Conservation (phyloP, 1,140 invertebrate species). For the Neotoxoptera formosana region DNA sequence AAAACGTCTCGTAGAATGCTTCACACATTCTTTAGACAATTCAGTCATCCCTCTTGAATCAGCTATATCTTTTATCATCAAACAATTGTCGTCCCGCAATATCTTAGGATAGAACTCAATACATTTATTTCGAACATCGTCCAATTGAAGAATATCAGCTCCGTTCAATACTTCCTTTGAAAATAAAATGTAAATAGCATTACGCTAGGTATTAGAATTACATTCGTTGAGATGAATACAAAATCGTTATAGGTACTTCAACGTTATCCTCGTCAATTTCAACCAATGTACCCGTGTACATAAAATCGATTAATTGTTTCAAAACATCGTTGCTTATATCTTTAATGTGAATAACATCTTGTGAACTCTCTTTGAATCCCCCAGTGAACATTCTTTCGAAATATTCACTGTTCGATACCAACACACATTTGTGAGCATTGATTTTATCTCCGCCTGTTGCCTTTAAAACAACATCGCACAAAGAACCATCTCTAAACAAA, state of each 20-base stretch:
- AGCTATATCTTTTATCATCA: background rate
- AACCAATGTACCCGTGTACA: background rate
- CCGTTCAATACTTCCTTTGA: background rate
- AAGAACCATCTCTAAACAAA: background rate
- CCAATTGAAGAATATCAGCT: background rate
- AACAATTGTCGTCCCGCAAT: background rate
- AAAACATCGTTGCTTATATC: background rate
- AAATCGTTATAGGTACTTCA: slow-evolving; percentile 1
- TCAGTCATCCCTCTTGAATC: background rate
- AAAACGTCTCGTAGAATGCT: background rate
- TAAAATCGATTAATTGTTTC: background rate
- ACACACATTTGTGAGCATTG: background rate
- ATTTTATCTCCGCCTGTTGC: background rate
- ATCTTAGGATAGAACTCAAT: too few relatives aligned
- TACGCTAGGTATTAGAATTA: background rate
- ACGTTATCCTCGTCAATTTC: background rate
- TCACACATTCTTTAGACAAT: background rate
- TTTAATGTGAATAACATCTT: background rate
- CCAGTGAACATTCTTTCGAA: background rate
- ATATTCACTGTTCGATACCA: background rate
- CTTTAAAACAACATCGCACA: background rate
- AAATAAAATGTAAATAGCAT: background rate
- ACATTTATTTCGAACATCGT: background rate
- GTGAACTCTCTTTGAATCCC: background rate
- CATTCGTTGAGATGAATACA: background rate